Conservation (phyloP, 2,113 vertebrate species). For the Daphoenositta chrysoptera region DNA sequence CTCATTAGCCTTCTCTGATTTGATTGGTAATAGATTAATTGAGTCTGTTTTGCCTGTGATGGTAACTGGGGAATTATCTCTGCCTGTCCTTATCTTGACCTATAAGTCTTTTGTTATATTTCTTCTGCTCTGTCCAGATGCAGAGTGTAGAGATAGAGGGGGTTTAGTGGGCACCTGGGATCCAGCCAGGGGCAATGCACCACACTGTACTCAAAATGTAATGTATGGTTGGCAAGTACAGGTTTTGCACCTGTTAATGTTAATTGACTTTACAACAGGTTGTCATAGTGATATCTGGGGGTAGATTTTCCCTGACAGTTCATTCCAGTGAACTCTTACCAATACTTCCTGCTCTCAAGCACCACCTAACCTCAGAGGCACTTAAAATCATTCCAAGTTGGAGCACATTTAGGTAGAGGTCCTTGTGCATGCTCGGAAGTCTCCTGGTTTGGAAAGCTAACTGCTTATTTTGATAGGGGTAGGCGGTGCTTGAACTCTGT, state of each 20-base stretch:
- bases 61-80: not conserved
- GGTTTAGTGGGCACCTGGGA: not conserved
- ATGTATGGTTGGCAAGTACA: not conserved
- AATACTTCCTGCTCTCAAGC: slow-evolving; percentile 28
- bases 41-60: accelerated
- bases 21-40: not conserved
- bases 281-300: not conserved
- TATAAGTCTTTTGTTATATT: not conserved
- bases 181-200: not conserved
- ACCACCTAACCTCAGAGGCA: slow-evolving; percentile 55
- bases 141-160: not conserved
- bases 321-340: not conserved
- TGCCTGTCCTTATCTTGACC: not conserved
- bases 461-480: slow-evolving; percentile 40
- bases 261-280: not conserved
- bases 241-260: not conserved
- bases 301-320: not conserved
- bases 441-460: slow-evolving; percentile 46
- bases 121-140: not conserved
- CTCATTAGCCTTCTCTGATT: not conserved
- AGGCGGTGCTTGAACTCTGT: slow-evolving; percentile 29
- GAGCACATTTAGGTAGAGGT: slow-evolving; percentile 22
- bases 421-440: slow-evolving; percentile 43
- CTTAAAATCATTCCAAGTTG: slow-evolving; percentile 48
- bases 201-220: not conserved